Evolutionary conservation across 2,888 invertebrate genomes (phyloP), one percentile per base, ranked within the genome.

Genomic region (Nymphalis urticae): DNA sequence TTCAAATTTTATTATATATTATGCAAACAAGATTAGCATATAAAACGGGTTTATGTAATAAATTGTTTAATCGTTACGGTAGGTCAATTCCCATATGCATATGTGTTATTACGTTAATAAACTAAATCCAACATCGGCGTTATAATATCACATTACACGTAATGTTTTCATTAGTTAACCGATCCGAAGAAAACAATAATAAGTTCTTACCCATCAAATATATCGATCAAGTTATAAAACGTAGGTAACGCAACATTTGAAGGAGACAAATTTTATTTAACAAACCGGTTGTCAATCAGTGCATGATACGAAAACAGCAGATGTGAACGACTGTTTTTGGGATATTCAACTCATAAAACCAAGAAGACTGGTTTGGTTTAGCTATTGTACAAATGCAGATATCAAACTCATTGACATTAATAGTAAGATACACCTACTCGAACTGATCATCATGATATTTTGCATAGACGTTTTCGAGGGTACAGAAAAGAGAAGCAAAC

Each of bases 1-100:
- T 71, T 66, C 64, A 71, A 71, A 59, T 61, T 68, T 70, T 56
- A 56, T 62, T 63, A 67, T 66, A 58, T 62, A 59, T 68, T 72
- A 68, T 65, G 68, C 68, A 69, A 70, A 71, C 62, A 48, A 24
- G 36, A 71, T 71, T 70, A 63, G 48, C 66, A 69, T 67, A 68
- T 60, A 51, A 48, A 66, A 72, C 72, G 56, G 67, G 68, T 72
- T 67, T 70, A 48, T 64, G 32, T 65, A 65, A 70, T 71, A 69
- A 67, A 72, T 70, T 73, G 70, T 73, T 64, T 50, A 61, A 70
- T 66, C 69, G 56, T 71, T 70, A 66, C 51, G 64, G 64, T 71
- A 71, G 58, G 61, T 69, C 69, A 69, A 64, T 56, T 56, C 54
- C 27, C 27, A 56, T 56, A 56, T 56, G 27, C 27, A 56, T 17